phyloP scores from a whole-genome alignment of 2,113 vertebrate genomes.

The Cheilinus undulatus region DNA sequence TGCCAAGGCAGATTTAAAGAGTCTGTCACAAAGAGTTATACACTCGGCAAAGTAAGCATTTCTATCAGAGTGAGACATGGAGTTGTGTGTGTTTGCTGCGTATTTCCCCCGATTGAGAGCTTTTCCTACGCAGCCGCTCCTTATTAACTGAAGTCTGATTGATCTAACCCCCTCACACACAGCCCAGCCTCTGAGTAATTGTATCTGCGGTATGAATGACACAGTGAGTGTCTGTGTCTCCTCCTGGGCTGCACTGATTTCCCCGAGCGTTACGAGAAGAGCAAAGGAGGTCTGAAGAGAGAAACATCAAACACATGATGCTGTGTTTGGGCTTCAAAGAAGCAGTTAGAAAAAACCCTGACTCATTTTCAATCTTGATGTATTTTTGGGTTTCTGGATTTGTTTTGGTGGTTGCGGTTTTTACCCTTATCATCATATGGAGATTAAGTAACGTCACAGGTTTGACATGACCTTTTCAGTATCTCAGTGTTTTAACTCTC shows the following conservation, averaged over 20 bases:
- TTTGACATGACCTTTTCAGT: conserved; percentile 13
- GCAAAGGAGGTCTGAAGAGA: background rate
- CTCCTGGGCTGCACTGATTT: conserved; percentile 24
- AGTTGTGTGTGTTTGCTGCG: background rate
- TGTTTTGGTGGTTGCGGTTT: background rate
- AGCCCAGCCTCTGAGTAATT: conserved; percentile 22
- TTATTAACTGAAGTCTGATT: conserved; percentile 45
- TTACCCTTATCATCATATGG: background rate
- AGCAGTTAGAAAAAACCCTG: background rate
- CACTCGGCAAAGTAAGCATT: conserved; percentile 18
- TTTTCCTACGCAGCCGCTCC: conserved; percentile 29
- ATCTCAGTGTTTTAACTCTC: background rate
- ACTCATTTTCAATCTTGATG: background rate
- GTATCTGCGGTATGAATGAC: conserved; percentile 44
- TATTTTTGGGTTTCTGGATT: background rate
- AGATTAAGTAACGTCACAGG: background rate
- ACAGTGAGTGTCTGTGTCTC: conserved; percentile 26
- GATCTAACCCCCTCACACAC: conserved; percentile 30
- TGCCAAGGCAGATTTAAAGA: conserved; percentile 22
- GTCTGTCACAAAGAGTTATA: background rate
- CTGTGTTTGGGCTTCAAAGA: conserved; percentile 14
- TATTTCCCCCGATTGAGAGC: conserved; percentile 21
- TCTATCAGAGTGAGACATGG: background rate
- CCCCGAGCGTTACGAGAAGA: conserved; percentile 8
- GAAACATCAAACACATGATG: background rate